Evolutionary conservation across 2,888 invertebrate species (phyloP).

Genomic region (Odontomyia ornata): DNA sequence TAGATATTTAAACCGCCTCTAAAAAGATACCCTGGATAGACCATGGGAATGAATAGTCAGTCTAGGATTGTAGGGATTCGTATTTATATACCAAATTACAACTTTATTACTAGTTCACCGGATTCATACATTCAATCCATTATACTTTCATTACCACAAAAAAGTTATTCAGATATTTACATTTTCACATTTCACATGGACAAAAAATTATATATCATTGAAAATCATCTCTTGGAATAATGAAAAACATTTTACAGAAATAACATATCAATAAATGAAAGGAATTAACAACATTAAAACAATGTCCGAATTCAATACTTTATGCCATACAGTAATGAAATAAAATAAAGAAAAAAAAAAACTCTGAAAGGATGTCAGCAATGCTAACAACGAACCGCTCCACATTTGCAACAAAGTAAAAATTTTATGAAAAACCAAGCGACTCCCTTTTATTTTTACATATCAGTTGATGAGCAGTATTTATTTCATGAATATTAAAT

Average conservation of each 20-base stretch:
- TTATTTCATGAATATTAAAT: constrained; percentile 48
- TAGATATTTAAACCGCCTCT: too few relatives aligned
- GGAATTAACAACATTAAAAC: constrained; percentile 32
- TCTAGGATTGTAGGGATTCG: too few relatives aligned
- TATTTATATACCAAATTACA: too few relatives aligned
- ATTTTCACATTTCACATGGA: too few relatives aligned
- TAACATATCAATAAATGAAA: constrained; percentile 16
- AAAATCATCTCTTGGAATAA: too few relatives aligned
- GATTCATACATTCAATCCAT: too few relatives aligned
- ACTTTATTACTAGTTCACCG: too few relatives aligned
- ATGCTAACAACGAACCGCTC: neutral
- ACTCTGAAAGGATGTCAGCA: neutral
- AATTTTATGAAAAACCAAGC: neutral
- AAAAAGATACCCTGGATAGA: too few relatives aligned
- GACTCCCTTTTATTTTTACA: neutral
- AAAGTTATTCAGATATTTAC: too few relatives aligned
- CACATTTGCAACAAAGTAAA: neutral
- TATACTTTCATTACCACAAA: too few relatives aligned
- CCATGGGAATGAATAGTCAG: too few relatives aligned
- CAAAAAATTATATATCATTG: too few relatives aligned
- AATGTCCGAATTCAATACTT: neutral
- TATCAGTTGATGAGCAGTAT: constrained; percentile 39
- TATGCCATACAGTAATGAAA: neutral
- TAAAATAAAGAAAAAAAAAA: neutral
- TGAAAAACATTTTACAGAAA: neutral